Percentiles rank a stretch among this genome's conserved stretches.
Conservation (phyloP, 2,888 invertebrate species). For the Drosophila paranaensis region DNA sequence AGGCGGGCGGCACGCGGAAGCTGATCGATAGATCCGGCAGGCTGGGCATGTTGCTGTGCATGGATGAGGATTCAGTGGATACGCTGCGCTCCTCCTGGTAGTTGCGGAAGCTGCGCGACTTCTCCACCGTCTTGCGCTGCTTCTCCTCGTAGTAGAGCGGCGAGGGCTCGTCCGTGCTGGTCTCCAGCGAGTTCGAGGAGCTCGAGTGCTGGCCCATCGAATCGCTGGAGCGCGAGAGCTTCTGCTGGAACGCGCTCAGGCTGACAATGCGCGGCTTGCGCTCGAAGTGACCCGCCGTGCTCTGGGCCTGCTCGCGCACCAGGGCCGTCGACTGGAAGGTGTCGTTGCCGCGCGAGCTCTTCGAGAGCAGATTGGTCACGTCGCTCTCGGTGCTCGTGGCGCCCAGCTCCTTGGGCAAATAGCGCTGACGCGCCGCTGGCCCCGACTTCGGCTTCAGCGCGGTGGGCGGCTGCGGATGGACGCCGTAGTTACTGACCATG, state of each 20-base stretch:
- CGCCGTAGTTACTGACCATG: slow-evolving; percentile 75
- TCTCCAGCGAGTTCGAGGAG: slow-evolving; percentile 70
- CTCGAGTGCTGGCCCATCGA: slow-evolving; percentile 74
- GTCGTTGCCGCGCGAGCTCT: slow-evolving; percentile 70
- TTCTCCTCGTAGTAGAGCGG: slow-evolving; percentile 74
- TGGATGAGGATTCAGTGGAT: slow-evolving; percentile 17
- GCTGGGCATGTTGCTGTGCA: slow-evolving; percentile 83
- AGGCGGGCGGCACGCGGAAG: slow-evolving; percentile 68
- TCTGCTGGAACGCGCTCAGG: slow-evolving; percentile 86
- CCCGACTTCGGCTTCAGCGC: slow-evolving; percentile 84
- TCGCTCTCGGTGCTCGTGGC: slow-evolving; percentile 45
- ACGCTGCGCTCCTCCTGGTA: slow-evolving; percentile 85
- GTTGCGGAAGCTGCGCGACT: slow-evolving; percentile 90
- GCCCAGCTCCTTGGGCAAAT: slow-evolving; percentile 86
- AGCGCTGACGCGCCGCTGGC: slow-evolving; percentile 86
- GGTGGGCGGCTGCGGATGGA: slow-evolving; percentile 54
- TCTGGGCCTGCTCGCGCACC: slow-evolving; percentile 73
- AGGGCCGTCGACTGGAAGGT: slow-evolving; percentile 82
- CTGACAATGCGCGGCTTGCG: slow-evolving; percentile 86
- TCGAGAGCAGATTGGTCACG: slow-evolving; percentile 62
- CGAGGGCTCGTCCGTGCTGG: slow-evolving; percentile 81
- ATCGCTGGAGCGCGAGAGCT: slow-evolving; percentile 85
- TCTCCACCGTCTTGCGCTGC: slow-evolving; percentile 87
- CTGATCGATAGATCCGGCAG: slow-evolving; percentile 82
- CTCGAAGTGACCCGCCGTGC: slow-evolving; percentile 73